phyloP scores from a whole-genome alignment of 2,113 vertebrate genomes.

The Apodemus speciosus region DNA sequence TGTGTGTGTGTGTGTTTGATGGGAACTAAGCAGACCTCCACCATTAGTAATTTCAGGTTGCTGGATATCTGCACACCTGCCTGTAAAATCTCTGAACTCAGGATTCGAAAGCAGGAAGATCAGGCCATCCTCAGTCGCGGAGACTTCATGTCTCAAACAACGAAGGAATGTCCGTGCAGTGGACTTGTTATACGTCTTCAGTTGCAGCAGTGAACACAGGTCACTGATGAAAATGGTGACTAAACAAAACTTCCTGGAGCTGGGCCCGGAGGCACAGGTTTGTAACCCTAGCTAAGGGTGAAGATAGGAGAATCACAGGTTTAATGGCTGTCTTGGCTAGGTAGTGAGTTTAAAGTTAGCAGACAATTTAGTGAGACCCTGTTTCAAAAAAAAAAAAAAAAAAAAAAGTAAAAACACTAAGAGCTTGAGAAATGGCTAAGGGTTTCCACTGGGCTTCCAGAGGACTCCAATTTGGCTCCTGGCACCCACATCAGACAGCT shows the following conservation, averaged over 20 bases:
- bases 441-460: neutral
- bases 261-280: neutral
- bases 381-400: neutral
- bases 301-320: neutral
- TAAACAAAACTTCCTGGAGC: neutral
- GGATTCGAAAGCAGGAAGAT: neutral
- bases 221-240: neutral
- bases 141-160: neutral
- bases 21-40: neutral
- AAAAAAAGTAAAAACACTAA: neutral
- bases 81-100: neutral
- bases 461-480: neutral
- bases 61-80: neutral
- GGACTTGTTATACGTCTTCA: neutral
- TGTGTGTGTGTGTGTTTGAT: too few relatives aligned
- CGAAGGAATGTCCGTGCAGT: neutral
- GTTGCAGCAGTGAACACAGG: slow-evolving; percentile 19
- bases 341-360: neutral
- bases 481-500: neutral
- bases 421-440: neutral
- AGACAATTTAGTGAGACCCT: neutral
- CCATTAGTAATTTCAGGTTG: neutral
- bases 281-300: neutral
- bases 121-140: neutral
- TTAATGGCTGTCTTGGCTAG: neutral